Evolutionary conservation across 2,113 vertebrate genomes (phyloP).

Genomic region (Heptranchias perlo): DNA sequence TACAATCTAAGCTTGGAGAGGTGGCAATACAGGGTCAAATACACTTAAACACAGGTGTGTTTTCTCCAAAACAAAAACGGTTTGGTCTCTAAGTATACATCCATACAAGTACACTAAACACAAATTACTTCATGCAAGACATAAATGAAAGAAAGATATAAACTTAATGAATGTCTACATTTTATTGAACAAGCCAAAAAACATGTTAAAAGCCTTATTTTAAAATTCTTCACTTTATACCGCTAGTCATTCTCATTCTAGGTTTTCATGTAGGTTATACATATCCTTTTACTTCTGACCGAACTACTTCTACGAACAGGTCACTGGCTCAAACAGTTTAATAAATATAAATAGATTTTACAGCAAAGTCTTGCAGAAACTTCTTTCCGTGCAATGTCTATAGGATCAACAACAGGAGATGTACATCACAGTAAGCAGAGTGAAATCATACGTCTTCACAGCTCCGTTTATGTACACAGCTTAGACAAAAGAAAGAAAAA

Average conservation of each 20-base stretch:
- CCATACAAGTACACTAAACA: neutral
- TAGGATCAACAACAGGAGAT: neutral
- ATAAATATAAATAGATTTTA: too few relatives aligned
- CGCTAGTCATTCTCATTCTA: neutral
- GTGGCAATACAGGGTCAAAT: slow-evolving; percentile 15
- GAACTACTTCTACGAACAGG: neutral
- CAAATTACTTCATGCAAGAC: neutral
- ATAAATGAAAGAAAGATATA: neutral
- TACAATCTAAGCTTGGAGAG: neutral
- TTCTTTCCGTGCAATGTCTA: neutral
- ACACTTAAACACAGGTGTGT: slow-evolving; percentile 23
- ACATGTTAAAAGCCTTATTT: neutral
- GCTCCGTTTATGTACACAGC: neutral
- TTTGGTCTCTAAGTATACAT: neutral
- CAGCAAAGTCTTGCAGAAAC: neutral
- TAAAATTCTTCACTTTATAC: neutral
- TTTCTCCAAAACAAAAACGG: slow-evolving; percentile 28
- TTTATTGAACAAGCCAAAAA: neutral
- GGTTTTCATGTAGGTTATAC: neutral
- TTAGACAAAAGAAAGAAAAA: neutral
- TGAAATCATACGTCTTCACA: neutral
- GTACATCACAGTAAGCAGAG: neutral
- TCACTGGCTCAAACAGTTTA: too few relatives aligned
- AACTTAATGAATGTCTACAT: neutral
- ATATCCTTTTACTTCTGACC: neutral